Conservation (phyloP, 1,140 invertebrate species). For the Heliconius congener region DNA sequence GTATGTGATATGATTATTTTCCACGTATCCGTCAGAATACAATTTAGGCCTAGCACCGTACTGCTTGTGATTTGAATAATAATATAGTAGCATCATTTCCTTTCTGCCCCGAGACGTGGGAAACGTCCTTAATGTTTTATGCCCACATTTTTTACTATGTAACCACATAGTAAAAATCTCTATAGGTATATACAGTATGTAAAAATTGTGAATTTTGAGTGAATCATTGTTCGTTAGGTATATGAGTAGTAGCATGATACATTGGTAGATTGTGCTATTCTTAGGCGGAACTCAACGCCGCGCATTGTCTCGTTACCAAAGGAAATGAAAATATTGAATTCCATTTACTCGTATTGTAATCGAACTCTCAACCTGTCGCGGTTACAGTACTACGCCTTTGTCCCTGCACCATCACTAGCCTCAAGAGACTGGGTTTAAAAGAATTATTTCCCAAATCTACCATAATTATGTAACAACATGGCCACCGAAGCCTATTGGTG, state of each 20-base stretch:
- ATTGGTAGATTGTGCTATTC: too few species aligned
- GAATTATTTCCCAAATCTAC: too few species aligned
- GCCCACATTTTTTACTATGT: conserved; percentile 39
- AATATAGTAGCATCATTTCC: conserved; percentile 75
- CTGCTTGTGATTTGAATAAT: conserved; percentile 79
- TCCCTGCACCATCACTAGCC: too few species aligned
- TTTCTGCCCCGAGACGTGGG: conserved; percentile 71
- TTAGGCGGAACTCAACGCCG: too few species aligned
- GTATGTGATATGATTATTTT: conserved; percentile 46
- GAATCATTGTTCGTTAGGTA: background rate
- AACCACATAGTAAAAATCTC: background rate
- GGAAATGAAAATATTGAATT: too few species aligned
- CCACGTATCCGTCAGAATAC: conserved; percentile 54
- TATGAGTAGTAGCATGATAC: background rate
- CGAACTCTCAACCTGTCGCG: too few species aligned
- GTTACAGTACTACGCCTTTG: too few species aligned
- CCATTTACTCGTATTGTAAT: too few species aligned
- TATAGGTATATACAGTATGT: background rate
- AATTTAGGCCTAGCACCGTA: conserved; percentile 72
- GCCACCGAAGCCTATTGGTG: background rate
- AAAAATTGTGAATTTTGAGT: background rate
- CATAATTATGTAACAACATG: too few species aligned
- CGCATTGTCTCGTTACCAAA: too few species aligned
- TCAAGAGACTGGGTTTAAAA: too few species aligned
- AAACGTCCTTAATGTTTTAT: conserved; percentile 71